These are phyloP conservation scores for Tetranychus piercei DNA, from an alignment of 2,888 invertebrate species.

Conservation along the genomic window DNA sequence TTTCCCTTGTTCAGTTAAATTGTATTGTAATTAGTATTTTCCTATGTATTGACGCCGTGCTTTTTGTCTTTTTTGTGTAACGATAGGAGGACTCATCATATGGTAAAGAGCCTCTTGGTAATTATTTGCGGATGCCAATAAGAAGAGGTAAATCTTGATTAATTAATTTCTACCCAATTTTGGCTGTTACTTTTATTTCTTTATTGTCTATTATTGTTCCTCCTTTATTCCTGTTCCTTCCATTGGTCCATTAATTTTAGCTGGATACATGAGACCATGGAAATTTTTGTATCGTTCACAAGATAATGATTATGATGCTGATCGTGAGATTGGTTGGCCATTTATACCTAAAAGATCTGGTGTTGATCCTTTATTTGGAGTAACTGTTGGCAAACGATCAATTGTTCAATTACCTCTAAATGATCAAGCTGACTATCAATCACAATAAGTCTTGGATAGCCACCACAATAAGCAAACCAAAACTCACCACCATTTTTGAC, in stretches of 20 bases:
- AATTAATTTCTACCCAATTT: background rate
- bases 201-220: no score
- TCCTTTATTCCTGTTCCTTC: no score
- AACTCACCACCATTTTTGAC: no score
- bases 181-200: no score
- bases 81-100: background rate
- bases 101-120: background rate
- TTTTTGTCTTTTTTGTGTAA: no score
- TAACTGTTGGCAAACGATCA: background rate
- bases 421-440: no score
- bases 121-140: background rate
- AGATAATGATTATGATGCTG: background rate
- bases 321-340: background rate
- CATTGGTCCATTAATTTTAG: background rate
- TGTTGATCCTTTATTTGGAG: background rate
- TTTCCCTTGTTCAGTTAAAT: no score
- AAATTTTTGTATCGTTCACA: background rate
- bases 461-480: no score
- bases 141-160: background rate
- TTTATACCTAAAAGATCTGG: background rate
- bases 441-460: no score
- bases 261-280: background rate
- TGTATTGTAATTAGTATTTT: no score
- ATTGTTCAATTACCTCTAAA: background rate
- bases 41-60: no score